phyloP scores from a whole-genome alignment of 1,140 invertebrate species.

The Stenopsyche tienmushanensis region DNA sequence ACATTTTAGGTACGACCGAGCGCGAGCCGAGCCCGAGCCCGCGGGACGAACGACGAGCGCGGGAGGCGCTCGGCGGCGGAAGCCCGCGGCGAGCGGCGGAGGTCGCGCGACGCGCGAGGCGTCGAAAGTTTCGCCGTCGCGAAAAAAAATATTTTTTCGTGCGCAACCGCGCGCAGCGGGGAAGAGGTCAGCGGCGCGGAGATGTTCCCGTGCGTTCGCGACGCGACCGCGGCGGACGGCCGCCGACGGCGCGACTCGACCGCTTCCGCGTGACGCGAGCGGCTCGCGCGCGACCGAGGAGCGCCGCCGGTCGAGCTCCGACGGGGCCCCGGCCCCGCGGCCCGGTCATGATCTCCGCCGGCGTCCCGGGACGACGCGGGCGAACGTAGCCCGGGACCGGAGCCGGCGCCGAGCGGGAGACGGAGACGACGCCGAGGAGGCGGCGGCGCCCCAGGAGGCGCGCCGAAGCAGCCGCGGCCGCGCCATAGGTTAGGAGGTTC shows the following conservation, averaged over 20 bases:
- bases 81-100: too few relatives aligned
- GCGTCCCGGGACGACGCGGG: neutral
- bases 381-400: neutral
- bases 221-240: neutral
- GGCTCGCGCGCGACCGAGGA: slow-evolving; percentile 11
- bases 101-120: neutral
- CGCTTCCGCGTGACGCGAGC: neutral
- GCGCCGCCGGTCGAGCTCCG: neutral
- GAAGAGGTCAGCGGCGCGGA: too few relatives aligned
- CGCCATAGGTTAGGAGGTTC: too few relatives aligned
- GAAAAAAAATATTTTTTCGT: too few relatives aligned
- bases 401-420: too few relatives aligned
- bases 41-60: neutral
- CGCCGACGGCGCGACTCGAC: slow-evolving; percentile 9
- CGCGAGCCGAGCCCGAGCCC: neutral
- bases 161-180: neutral
- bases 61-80: too few relatives aligned
- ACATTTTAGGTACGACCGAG: neutral
- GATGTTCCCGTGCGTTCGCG: neutral
- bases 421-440: too few relatives aligned
- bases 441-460: too few relatives aligned
- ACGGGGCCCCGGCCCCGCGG: neutral
- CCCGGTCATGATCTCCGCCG: neutral
- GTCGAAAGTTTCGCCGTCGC: neutral
- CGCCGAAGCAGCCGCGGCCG: neutral